Evolutionary conservation across 2,888 invertebrate species (phyloP).

Genomic region (Leucophenga maculata): DNA sequence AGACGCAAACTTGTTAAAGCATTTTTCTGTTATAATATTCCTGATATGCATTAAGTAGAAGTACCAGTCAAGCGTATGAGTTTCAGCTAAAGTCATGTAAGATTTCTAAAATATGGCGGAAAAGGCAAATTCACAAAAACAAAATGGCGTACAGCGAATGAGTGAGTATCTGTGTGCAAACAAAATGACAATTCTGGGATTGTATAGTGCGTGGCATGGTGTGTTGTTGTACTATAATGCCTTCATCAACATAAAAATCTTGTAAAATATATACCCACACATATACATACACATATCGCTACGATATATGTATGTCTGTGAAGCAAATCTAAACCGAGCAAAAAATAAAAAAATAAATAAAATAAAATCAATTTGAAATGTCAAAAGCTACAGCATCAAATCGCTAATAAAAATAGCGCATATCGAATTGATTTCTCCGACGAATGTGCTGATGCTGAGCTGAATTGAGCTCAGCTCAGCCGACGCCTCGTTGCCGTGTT

Average conservation of each 20-base stretch:
- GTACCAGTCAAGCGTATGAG: not conserved
- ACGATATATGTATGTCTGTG: not conserved
- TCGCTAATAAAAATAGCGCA: slow-evolving; percentile 25
- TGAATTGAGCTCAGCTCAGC: no score
- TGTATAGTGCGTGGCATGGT: not conserved
- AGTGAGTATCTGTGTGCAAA: not conserved
- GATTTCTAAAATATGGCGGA: no score
- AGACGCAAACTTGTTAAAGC: not conserved
- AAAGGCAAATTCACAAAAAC: not conserved
- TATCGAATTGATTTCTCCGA: slow-evolving; percentile 12
- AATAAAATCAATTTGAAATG: slow-evolving; percentile 42
- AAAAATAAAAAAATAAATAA: not conserved
- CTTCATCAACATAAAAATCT: slow-evolving; percentile 23
- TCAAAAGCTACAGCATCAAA: slow-evolving; percentile 34
- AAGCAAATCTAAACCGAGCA: slow-evolving; percentile 31
- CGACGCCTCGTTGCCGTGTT: slow-evolving; percentile 8
- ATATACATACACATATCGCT: not conserved
- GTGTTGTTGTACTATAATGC: slow-evolving; percentile 4
- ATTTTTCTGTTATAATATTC: not conserved
- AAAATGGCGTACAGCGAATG: not conserved
- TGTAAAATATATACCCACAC: not conserved
- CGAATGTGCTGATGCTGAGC: not conserved
- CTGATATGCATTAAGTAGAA: not conserved
- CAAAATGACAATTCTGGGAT: slow-evolving; percentile 8
- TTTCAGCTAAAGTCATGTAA: not conserved